Conservation (phyloP, 2,888 invertebrate species). For the Trissonchulus sp. region DNA sequence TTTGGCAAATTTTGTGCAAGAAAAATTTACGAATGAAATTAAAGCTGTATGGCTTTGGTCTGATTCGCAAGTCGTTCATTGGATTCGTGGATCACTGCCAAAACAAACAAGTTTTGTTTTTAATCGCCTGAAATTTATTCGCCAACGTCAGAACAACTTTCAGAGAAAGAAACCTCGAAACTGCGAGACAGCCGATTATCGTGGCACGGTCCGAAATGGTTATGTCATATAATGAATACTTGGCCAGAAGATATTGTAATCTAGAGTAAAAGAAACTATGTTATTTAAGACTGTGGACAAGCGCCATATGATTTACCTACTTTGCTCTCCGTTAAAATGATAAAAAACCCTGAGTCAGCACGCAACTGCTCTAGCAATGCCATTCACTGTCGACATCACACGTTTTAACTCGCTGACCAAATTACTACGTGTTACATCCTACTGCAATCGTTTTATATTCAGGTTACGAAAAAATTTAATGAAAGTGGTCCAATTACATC, state of each 20-base stretch:
- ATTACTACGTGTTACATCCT: conserved; percentile 15
- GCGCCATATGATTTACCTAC: conserved; percentile 14
- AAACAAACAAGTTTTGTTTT: conserved; percentile 13
- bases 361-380: too few species aligned
- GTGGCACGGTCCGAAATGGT: conserved; percentile 15
- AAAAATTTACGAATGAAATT: conserved; percentile 9
- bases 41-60: background rate
- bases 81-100: conserved; percentile 12
- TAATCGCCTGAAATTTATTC: conserved; percentile 9
- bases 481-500: background rate
- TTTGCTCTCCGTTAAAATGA: too few species aligned
- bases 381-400: conserved; percentile 13
- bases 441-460: background rate
- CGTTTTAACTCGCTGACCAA: background rate
- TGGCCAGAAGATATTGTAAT: conserved; percentile 22
- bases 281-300: conserved; percentile 5
- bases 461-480: too few species aligned
- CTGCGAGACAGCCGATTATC: background rate
- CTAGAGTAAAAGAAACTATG: too few species aligned
- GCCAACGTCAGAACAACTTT: conserved; percentile 12
- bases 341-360: too few species aligned
- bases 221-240: background rate
- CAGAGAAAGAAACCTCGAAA: background rate
- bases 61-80: conserved; percentile 17
- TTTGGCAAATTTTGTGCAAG: conserved; percentile 9